phyloP scores from a whole-genome alignment of 2,888 invertebrate genomes.

The Campoplex capitator region DNA sequence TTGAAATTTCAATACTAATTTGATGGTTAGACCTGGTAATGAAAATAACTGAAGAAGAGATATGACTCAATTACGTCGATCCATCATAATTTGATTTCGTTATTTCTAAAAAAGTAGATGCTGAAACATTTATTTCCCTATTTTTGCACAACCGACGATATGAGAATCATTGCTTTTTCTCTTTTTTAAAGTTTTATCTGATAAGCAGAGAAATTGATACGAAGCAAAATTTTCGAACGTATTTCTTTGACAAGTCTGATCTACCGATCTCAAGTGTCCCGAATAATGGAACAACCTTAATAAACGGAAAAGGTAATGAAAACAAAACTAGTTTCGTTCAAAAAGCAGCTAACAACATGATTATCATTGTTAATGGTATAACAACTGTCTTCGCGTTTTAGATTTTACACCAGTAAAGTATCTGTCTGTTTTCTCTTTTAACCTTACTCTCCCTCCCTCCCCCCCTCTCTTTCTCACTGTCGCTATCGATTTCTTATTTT shows the following conservation, averaged over 20 bases:
- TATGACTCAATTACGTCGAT: neutral
- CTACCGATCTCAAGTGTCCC: neutral
- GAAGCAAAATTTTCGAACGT: neutral
- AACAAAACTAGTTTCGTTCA: neutral
- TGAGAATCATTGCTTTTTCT: neutral
- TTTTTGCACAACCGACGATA: neutral
- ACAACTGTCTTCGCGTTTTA: slow-evolving; percentile 17
- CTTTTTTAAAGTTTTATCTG: neutral
- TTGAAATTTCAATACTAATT: too few species aligned
- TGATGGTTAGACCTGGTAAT: too few species aligned
- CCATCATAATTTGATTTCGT: neutral
- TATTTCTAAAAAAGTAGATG: neutral
- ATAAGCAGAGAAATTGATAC: neutral
- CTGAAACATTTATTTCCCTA: neutral
- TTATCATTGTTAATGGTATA: slow-evolving; percentile 16
- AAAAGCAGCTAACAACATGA: neutral
- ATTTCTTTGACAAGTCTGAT: neutral
- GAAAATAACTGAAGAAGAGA: too few species aligned
- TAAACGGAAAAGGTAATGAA: neutral
- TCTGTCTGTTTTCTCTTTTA: slow-evolving; percentile 51
- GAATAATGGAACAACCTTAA: neutral
- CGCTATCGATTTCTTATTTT: slow-evolving; percentile 48
- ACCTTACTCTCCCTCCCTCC: too few species aligned
- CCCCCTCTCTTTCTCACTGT: too few species aligned
- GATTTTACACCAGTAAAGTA: neutral